A percentile compares a stretch with the other conserved stretches of the same genome.
phyloP scores from a whole-genome alignment of 2,113 vertebrate genomes.

The Crocuta crocuta region DNA sequence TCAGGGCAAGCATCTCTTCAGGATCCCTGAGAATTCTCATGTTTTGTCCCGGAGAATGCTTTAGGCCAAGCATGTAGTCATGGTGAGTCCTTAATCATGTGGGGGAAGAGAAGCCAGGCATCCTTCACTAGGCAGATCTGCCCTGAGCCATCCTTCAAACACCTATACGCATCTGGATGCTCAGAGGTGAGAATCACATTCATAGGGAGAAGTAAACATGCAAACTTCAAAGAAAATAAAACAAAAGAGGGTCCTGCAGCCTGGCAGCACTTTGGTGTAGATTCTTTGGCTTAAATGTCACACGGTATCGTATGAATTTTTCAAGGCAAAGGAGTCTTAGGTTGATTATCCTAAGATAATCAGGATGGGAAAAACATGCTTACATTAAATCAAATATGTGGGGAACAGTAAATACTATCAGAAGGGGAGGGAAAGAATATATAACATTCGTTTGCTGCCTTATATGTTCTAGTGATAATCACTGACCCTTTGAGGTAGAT shows the following conservation, averaged over 20 bases:
- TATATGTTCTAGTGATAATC: neutral
- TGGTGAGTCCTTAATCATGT: neutral
- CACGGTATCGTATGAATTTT: neutral
- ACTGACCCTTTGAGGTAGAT: neutral
- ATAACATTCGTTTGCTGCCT: neutral
- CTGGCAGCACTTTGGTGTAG: fast-evolving
- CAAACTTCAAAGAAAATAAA: neutral
- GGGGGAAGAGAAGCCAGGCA: neutral
- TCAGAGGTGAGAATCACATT: neutral
- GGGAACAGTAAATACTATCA: neutral
- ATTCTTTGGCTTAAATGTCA: neutral
- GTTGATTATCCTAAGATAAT: neutral
- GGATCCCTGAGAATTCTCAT: neutral
- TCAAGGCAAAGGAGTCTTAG: constrained; percentile 35
- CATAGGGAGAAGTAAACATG: neutral
- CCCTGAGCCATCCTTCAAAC: neutral
- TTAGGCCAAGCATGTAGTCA: neutral
- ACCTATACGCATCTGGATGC: neutral
- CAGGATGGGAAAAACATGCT: neutral
- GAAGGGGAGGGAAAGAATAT: neutral
- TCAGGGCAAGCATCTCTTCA: neutral
- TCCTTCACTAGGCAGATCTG: neutral
- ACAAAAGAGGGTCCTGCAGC: neutral
- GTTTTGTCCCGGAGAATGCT: neutral
- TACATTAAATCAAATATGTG: neutral